Evolutionary conservation across 1,140 invertebrate genomes (phyloP).

Genomic region (Lordiphosa mommai): DNA sequence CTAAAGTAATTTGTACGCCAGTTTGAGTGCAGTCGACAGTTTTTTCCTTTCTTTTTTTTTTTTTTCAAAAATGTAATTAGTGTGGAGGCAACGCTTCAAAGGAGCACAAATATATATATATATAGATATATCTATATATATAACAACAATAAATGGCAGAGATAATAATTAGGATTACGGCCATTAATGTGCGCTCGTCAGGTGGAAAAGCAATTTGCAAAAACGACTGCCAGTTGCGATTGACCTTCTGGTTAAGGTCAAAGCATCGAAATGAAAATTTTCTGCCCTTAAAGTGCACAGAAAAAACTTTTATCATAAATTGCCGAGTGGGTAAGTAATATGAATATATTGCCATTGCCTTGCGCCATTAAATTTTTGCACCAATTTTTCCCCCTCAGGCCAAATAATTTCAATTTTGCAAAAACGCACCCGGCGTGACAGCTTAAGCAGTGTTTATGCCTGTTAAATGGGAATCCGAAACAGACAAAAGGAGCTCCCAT

Average conservation of each 20-base stretch:
- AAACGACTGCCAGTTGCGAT: not conserved
- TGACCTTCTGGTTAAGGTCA: conserved; percentile 10
- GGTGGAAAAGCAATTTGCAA: conserved; percentile 48
- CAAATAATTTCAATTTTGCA: conserved; percentile 55
- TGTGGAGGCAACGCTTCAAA: conserved; percentile 3
- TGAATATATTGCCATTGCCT: conserved; percentile 40
- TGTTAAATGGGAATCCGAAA: conserved; percentile 44
- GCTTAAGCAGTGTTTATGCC: conserved; percentile 63
- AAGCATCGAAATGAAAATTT: conserved; percentile 17
- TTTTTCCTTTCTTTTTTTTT: too few species aligned
- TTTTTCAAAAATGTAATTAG: conserved; percentile 50
- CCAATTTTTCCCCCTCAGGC: conserved; percentile 28
- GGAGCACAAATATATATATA: conserved; percentile 6
- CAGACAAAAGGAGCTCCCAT: conserved; percentile 33
- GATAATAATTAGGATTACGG: conserved; percentile 47
- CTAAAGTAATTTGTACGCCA: conserved; percentile 52
- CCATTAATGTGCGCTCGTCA: conserved; percentile 26
- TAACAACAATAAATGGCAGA: conserved; percentile 25
- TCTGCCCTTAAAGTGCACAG: conserved; percentile 4
- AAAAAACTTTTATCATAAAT: conserved; percentile 69
- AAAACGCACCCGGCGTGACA: conserved; percentile 13
- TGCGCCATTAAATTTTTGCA: conserved; percentile 6
- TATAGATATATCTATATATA: not conserved
- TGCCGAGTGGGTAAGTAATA: conserved; percentile 41
- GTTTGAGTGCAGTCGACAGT: conserved; percentile 27